phyloP scores from a whole-genome alignment of 2,113 vertebrate species.

The Daphoenositta chrysoptera region DNA sequence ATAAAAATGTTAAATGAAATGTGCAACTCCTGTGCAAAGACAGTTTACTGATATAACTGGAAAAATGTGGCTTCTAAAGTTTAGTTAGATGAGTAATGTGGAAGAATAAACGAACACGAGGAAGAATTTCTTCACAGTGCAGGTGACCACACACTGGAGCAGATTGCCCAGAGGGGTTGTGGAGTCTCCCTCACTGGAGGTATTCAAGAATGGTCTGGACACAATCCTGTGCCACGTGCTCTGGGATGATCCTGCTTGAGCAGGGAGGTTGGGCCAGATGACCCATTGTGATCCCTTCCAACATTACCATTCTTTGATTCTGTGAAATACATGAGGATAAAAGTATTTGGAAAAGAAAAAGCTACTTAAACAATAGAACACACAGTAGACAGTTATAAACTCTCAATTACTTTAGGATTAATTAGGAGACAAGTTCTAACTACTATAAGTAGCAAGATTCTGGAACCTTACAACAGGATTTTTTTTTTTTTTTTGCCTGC shows the following conservation, averaged over 20 bases:
- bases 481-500: neutral
- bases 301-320: neutral
- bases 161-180: neutral
- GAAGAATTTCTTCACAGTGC: neutral
- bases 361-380: neutral
- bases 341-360: neutral
- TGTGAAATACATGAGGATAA: neutral
- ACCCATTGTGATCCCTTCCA: neutral
- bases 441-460: neutral
- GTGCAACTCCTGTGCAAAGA: neutral
- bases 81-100: neutral
- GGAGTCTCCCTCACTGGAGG: neutral
- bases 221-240: too few relatives aligned
- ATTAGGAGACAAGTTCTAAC: neutral
- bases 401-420: too few relatives aligned
- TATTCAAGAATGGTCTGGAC: fast-evolving
- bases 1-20: neutral
- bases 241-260: neutral
- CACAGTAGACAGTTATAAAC: neutral
- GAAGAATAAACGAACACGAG: neutral
- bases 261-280: neutral
- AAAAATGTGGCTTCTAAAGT: neutral
- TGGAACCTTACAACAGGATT: neutral
- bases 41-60: neutral
- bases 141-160: neutral